A percentile compares a stretch with the other conserved stretches of the same genome.
Evolutionary conservation across 2,113 vertebrate species (phyloP).

Genomic region (Peucedramus taeniatus): DNA sequence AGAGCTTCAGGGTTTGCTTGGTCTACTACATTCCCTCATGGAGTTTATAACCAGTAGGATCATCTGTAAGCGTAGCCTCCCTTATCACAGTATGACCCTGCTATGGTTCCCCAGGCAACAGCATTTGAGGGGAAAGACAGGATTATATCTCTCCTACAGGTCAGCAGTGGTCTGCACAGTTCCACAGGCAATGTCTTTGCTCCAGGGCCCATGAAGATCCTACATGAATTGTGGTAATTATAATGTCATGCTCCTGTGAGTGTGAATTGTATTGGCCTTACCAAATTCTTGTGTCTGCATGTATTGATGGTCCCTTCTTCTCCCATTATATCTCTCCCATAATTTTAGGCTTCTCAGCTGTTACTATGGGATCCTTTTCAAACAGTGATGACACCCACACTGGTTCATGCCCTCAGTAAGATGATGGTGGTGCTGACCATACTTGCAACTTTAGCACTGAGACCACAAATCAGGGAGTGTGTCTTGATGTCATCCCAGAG

Average conservation of each 20-base stretch:
- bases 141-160: background rate
- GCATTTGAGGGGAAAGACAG: background rate
- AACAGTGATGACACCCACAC: background rate
- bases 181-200: background rate
- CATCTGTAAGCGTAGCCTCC: background rate
- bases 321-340: background rate
- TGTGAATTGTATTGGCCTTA: background rate
- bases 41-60: background rate
- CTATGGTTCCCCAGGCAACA: background rate
- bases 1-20: conserved; percentile 12
- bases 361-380: background rate
- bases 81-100: background rate
- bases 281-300: background rate
- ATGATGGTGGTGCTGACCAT: background rate
- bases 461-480: background rate
- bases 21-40: background rate
- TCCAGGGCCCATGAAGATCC: background rate
- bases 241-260: background rate
- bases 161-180: background rate
- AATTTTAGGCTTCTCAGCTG: background rate
- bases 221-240: background rate
- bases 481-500: background rate
- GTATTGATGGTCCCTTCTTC: background rate
- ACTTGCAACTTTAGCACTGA: background rate
- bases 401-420: background rate